Base-by-base conservation (phyloP, 2,797 vertebrate species). In the Anguilla anguilla region DNA sequence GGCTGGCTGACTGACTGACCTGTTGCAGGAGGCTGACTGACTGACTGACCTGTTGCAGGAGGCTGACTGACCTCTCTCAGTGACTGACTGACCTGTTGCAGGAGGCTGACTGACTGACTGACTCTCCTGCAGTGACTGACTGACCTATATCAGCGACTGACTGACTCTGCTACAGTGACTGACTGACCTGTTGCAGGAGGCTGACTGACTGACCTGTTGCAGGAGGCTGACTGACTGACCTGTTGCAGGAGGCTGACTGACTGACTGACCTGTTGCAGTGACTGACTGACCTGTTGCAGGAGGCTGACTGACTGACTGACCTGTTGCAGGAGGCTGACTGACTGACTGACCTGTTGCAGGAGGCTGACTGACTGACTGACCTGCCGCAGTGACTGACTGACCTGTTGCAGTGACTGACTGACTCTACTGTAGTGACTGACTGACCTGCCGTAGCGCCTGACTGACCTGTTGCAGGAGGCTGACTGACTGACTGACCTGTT, bases 1-100 rank as follows among this genome's bases (percentile, higher is more conserved):
- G 13, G 69, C 57, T 67, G 64, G 67, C 22, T 67, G 64, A 67
- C 64, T n/a, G 64, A 69, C 67, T 31, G 25, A 74, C 28, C 59
- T 25, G 59, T 25, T 22, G n/a, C n/a, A 72, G 67, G 9, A n/a
- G n/a, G 31, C 25, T 69, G 67, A 72, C 67, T 13, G 7, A 13
- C 28, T 11, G 43, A 85, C 89, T 43, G 87, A 99, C 99, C 98
- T 99, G 99, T 92, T 98, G 97, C 39, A 43, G 39, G n/a, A n/a
- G n/a, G n/a, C n/a, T 43, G 39, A 43, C 39, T 1, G 39, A 43
- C 39, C 39, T 43, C 39, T 43, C 2, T 1, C 67, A 51, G 51
- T 6, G 17, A 61, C 57, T 22, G 19, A 61, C 57, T 61, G 57
- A 61, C 51, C 51, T 10, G 0, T 10, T 6, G 0, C 51, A 51